A percentile compares a stretch with the other conserved stretches of the same genome.
Conservation (phyloP, 2,888 invertebrate species). For the Scaptodrosophila latifasciaeformis region DNA sequence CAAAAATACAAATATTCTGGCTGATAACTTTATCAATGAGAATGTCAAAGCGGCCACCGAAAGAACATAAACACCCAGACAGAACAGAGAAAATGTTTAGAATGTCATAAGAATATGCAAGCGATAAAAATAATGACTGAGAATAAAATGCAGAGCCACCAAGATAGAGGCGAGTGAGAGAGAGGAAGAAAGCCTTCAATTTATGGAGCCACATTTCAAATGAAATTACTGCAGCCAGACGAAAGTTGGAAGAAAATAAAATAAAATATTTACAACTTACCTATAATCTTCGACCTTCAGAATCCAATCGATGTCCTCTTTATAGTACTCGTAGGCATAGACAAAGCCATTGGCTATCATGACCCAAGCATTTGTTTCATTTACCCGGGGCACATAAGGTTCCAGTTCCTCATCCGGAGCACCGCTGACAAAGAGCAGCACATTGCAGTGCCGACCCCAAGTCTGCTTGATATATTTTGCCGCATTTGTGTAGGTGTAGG, state of each 20-base stretch:
- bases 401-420: conserved; percentile 83
- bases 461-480: conserved; percentile 93
- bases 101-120: conserved; percentile 56
- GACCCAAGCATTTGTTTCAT: conserved; percentile 94
- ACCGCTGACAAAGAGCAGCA: conserved; percentile 88
- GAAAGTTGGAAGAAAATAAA: too few species aligned
- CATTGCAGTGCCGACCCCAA: conserved; percentile 93
- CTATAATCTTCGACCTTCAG: conserved; percentile 97
- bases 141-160: too few species aligned
- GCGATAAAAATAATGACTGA: conserved; percentile 42
- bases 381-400: conserved; percentile 84
- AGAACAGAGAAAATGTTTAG: conserved; percentile 31
- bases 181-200: conserved; percentile 27
- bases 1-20: conserved; percentile 46
- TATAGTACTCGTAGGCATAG: conserved; percentile 87
- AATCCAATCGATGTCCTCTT: conserved; percentile 93
- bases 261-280: conserved; percentile 75
- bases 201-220: conserved; percentile 41
- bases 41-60: conserved; percentile 29
- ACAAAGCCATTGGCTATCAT: conserved; percentile 94
- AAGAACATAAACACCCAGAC: conserved; percentile 17
- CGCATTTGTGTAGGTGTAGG: conserved; percentile 81
- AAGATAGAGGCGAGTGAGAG: too few species aligned
- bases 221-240: conserved; percentile 24
- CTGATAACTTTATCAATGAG: conserved; percentile 64